These are phyloP conservation scores for Phthorimaea operculella DNA, from an alignment of 1,140 invertebrate genomes.

Conservation along the genomic window DNA sequence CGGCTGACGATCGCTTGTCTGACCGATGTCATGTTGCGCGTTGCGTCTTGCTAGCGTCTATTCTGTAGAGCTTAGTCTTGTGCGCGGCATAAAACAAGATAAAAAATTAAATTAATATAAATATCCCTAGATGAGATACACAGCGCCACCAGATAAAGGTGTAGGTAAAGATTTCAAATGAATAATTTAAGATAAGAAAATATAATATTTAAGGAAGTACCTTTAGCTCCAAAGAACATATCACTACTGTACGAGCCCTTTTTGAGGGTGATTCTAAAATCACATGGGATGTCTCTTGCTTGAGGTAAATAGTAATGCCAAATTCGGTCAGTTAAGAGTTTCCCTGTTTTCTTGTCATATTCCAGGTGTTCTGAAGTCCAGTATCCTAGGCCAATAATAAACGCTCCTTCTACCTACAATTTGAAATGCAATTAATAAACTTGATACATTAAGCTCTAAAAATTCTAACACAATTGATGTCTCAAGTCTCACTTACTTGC, in stretches of 20 bases:
- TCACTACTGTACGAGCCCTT: conserved; percentile 75
- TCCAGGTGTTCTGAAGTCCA: conserved; percentile 79
- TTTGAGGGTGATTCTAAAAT: conserved; percentile 79
- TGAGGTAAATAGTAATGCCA: conserved; percentile 86
- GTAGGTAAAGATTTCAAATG: too few relatives aligned
- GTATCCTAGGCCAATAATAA: conserved; percentile 86
- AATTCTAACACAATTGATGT: background rate
- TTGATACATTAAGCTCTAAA: background rate
- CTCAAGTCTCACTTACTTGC: conserved; percentile 66
- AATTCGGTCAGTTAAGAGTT: conserved; percentile 77
- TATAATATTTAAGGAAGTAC: conserved; percentile 65
- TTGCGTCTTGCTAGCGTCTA: too few relatives aligned
- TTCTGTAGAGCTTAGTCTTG: too few relatives aligned
- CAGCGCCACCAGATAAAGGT: too few relatives aligned
- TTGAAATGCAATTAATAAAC: background rate
- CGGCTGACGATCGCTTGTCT: too few relatives aligned
- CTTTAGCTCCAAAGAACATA: conserved; percentile 80
- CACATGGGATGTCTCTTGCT: conserved; percentile 83
- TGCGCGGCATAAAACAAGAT: too few relatives aligned
- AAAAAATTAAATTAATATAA: too few relatives aligned
- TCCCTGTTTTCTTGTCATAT: conserved; percentile 73
- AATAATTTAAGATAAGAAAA: too few relatives aligned
- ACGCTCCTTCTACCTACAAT: conserved; percentile 76
- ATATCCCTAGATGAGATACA: too few relatives aligned
- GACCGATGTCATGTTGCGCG: too few relatives aligned